phyloP scores from a whole-genome alignment of 2,113 vertebrate species.

The Xiphophorus couchianus region DNA sequence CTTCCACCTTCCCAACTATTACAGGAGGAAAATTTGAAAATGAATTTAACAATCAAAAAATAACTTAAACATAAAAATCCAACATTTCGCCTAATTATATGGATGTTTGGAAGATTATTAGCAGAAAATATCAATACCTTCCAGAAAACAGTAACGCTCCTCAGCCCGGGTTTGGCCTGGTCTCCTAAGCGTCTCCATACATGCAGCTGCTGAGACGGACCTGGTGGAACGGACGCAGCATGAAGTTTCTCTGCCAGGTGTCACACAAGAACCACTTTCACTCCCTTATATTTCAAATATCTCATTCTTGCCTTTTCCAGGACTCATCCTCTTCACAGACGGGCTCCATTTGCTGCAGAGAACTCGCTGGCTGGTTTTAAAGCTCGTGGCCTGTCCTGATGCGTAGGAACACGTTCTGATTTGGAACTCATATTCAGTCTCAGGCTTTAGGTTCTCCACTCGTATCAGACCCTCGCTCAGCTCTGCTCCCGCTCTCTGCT shows the following conservation, averaged over 20 bases:
- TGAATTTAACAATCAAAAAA: too few species aligned
- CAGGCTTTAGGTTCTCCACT: constrained; percentile 57
- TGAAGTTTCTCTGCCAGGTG: not conserved
- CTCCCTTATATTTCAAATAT: not conserved
- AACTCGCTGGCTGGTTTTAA: not conserved
- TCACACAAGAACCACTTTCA: not conserved
- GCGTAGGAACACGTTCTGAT: constrained; percentile 61
- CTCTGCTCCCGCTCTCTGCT: constrained; percentile 26
- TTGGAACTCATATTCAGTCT: constrained; percentile 73
- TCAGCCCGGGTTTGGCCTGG: not conserved
- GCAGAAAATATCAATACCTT: constrained; percentile 66
- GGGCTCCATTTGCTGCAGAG: constrained; percentile 79
- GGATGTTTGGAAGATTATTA: not conserved
- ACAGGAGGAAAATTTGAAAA: too few species aligned
- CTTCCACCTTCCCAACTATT: too few species aligned
- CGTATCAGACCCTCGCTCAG: constrained; percentile 21
- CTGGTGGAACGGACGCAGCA: constrained; percentile 39
- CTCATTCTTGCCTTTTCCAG: constrained; percentile 68
- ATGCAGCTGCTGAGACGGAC: constrained; percentile 62
- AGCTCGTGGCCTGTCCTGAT: not conserved
- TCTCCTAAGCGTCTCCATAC: constrained; percentile 73
- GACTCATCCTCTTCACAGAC: constrained; percentile 50
- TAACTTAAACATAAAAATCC: too few species aligned
- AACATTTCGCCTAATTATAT: not conserved
- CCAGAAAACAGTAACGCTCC: constrained; percentile 74